phyloP scores from a whole-genome alignment of 2,888 invertebrate species.

The Hirtodrosophila trivittata region DNA sequence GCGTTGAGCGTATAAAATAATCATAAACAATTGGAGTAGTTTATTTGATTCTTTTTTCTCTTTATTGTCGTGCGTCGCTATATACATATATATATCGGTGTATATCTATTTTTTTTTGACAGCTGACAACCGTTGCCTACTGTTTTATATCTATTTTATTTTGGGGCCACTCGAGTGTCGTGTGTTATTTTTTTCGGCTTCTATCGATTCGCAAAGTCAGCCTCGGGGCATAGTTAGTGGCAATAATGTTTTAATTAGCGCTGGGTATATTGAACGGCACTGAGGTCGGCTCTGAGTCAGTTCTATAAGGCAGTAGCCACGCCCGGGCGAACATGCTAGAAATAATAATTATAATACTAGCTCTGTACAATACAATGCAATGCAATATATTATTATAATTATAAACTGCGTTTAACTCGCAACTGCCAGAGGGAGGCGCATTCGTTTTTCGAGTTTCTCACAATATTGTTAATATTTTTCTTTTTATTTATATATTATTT shows the following conservation, averaged over 20 bases:
- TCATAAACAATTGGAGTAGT: constrained; percentile 43
- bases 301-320: constrained; percentile 27
- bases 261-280: constrained; percentile 19
- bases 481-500: background rate
- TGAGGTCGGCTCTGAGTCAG: constrained; percentile 34
- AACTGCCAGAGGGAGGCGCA: constrained; percentile 18
- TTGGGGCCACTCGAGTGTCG: constrained; percentile 50
- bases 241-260: constrained; percentile 74
- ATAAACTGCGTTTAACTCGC: constrained; percentile 3
- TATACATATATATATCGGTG: background rate
- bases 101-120: constrained; percentile 38
- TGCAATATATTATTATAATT: constrained; percentile 23
- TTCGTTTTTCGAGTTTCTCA: constrained; percentile 37
- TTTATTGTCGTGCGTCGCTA: too few relatives aligned
- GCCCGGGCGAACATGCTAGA: constrained; percentile 27
- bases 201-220: constrained; percentile 51
- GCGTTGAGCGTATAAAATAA: constrained; percentile 51
- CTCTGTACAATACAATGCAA: too few relatives aligned
- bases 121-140: constrained; percentile 61
- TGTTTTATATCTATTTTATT: constrained; percentile 40
- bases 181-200: constrained; percentile 22
- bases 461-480: constrained; percentile 29
- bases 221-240: constrained; percentile 68
- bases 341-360: background rate
- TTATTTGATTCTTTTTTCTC: constrained; percentile 8